These are phyloP conservation scores for Cryptotermes secundus DNA, from an alignment of 1,140 invertebrate genomes.

Conservation along the genomic window DNA sequence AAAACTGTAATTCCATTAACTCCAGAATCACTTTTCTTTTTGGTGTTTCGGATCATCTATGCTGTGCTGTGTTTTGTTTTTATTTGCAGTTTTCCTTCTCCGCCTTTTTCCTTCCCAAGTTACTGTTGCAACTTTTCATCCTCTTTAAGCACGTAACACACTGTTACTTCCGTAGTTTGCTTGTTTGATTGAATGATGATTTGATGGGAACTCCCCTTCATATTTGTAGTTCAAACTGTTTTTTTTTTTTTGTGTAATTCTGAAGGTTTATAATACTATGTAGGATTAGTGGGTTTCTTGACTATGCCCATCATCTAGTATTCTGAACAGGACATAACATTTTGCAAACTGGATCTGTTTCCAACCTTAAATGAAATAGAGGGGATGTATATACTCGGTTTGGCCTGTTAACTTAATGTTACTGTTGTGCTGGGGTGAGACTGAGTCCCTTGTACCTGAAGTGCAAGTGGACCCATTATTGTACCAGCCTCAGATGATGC, in stretches of 20 bases:
- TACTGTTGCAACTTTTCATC: neutral
- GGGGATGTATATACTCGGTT: too few relatives aligned
- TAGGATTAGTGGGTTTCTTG: too few relatives aligned
- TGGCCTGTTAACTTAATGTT: too few relatives aligned
- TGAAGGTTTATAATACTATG: too few relatives aligned
- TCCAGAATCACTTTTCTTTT: neutral
- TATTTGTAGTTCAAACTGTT: neutral
- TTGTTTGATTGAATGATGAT: conserved; percentile 2
- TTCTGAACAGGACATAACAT: too few relatives aligned
- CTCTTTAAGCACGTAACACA: neutral
- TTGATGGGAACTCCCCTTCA: neutral
- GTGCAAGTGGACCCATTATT: too few relatives aligned
- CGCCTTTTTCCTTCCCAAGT: neutral
- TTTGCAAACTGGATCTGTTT: too few relatives aligned
- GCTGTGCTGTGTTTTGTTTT: conserved; percentile 25
- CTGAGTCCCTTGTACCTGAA: too few relatives aligned
- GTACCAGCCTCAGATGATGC: too few relatives aligned
- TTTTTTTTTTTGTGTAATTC: neutral
- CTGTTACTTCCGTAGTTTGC: neutral
- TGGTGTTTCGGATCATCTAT: conserved; percentile 24
- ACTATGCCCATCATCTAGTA: too few relatives aligned
- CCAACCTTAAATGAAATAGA: too few relatives aligned
- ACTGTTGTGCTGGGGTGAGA: too few relatives aligned
- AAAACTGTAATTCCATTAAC: neutral
- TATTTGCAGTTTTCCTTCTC: conserved; percentile 23